A percentile compares a stretch with the other conserved stretches of the same genome.
These are phyloP conservation scores for Dorcus parallelipipedus DNA, from an alignment of 2,888 invertebrate species.

Conservation along the genomic window DNA sequence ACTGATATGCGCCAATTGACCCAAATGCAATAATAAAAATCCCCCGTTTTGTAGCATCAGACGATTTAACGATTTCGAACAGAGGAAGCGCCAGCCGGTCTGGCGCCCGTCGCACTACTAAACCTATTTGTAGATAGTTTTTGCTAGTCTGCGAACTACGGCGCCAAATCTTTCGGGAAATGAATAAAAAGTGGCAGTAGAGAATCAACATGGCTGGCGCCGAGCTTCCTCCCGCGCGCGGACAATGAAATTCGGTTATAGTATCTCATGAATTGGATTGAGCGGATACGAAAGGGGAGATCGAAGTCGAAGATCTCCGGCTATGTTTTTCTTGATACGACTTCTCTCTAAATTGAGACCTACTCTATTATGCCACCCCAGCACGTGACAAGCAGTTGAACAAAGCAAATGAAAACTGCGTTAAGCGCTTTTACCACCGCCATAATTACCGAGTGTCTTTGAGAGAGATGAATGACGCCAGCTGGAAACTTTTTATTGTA, in stretches of 20 bases:
- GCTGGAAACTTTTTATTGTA: conserved; percentile 27
- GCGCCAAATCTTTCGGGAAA: conserved; percentile 28
- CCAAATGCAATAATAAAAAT: conserved; percentile 33
- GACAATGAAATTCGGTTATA: conserved; percentile 14
- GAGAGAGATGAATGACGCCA: conserved; percentile 27
- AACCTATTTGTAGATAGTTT: conserved; percentile 35
- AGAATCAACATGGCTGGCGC: conserved; percentile 13
- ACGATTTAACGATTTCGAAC: conserved; percentile 17
- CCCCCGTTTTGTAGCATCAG: conserved; percentile 18
- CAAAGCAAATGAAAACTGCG: conserved; percentile 16
- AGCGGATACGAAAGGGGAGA: not conserved
- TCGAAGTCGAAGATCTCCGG: not conserved
- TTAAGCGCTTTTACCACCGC: conserved; percentile 10
- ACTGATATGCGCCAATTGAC: conserved; percentile 33
- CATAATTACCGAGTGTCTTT: conserved; percentile 28
- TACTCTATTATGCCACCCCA: not conserved
- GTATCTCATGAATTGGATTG: conserved; percentile 2
- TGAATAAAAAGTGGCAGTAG: conserved; percentile 5
- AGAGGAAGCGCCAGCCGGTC: conserved; percentile 22
- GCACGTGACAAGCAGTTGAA: conserved; percentile 4
- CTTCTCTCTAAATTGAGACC: not conserved
- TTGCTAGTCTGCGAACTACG: conserved; percentile 30
- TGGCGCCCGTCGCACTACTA: conserved; percentile 30
- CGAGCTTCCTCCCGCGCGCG: conserved; percentile 1
- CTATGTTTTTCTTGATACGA: not conserved